phyloP scores from a whole-genome alignment of 2,797 vertebrate genomes.

The Channallabes apus region DNA sequence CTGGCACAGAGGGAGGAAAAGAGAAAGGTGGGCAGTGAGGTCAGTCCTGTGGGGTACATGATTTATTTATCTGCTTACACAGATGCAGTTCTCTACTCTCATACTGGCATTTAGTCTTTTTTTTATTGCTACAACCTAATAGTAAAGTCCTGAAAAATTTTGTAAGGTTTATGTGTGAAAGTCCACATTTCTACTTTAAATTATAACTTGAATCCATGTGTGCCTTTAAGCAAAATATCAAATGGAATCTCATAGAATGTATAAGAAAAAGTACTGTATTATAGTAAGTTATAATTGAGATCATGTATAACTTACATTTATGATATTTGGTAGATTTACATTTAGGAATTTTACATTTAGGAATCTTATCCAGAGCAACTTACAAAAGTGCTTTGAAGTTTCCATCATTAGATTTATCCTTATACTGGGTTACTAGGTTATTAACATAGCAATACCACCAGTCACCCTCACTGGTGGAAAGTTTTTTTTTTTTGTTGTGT shows the following conservation, averaged over 20 bases:
- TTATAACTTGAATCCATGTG: neutral
- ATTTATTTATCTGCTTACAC: conserved; percentile 42
- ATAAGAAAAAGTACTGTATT: neutral
- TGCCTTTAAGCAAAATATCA: neutral
- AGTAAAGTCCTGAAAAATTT: neutral
- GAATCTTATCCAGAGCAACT: too few species aligned
- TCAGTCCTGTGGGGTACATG: conserved; percentile 46
- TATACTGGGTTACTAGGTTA: too few species aligned
- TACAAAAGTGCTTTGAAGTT: too few species aligned
- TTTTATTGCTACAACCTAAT: neutral
- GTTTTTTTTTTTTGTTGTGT: too few species aligned
- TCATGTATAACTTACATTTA: too few species aligned
- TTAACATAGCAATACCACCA: too few species aligned
- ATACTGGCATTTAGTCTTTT: neutral
- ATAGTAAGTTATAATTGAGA: too few species aligned
- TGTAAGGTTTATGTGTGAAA: neutral
- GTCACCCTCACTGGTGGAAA: too few species aligned
- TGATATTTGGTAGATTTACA: too few species aligned
- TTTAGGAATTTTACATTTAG: too few species aligned
- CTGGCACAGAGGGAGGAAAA: conserved; percentile 37
- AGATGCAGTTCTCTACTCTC: conserved; percentile 4
- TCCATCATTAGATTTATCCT: too few species aligned
- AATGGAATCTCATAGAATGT: neutral
- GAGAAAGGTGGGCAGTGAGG: conserved; percentile 35
- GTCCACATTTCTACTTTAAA: neutral